Evolutionary conservation across 2,113 vertebrate species (phyloP), one percentile per base, ranked within the genome.

Genomic region (Colossoma macropomum): DNA sequence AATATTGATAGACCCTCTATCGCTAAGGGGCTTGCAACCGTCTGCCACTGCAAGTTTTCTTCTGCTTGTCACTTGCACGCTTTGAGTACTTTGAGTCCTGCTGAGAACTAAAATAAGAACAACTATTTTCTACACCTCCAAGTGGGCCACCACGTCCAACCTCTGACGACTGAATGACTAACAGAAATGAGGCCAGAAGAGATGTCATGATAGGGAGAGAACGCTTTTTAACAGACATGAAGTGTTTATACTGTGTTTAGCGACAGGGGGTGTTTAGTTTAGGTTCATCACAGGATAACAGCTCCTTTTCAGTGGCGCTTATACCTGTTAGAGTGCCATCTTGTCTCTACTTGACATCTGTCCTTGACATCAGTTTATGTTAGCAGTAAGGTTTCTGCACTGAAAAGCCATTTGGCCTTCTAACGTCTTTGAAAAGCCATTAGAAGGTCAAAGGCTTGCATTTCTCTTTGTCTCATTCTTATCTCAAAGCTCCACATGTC

Each of bases 1-100:
- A 52, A 73, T 73, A 81, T 62, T 59, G 59, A 48, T 32, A 48
- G 52, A 62, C 66, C 59, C 25, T 12, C 15, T 54, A 54, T 81
- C 41, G 52, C 8, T 50, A 7, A 9, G 41, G 1, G 2, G 2
- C 16, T 73, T 11, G 4, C 27, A 63, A 45, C 56, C 48, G 28
- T 32, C 48, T 70, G 50, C 28, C 65, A 59, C 21, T 65, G 79
- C 70, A 80, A 52, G 52, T 8, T 50, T 28, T 73, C 68, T 66
- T 25, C n/a, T 5, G 28, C 21, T 25, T 54, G 63, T 30, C 77
- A 79, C 28, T 68, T 68, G 32, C 23, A 68, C 6, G 38, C 28
- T 78, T 52, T 32, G 50, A 68, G 66, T 52, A 34, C 48, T 80
- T 72, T 32, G 25, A 25, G 68, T 72, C 69, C 30, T 73, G 70